Conservation (phyloP, 2,888 invertebrate species). For the Drosophila tanythrix region DNA sequence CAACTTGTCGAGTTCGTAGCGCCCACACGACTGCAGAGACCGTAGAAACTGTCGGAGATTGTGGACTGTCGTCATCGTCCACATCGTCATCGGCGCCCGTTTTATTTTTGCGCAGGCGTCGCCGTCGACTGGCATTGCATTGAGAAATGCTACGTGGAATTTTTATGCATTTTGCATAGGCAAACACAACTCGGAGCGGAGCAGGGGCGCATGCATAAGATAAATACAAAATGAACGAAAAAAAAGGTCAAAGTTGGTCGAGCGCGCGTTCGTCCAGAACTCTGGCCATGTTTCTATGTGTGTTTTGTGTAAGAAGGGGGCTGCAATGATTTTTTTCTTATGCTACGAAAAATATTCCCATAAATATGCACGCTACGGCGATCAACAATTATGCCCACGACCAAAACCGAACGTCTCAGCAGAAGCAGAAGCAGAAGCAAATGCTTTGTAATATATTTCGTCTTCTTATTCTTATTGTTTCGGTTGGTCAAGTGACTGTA, state of each 20-base stretch:
- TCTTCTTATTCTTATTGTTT: slow-evolving; percentile 82
- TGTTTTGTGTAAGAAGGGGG: slow-evolving; percentile 23
- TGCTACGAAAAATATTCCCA: slow-evolving; percentile 71
- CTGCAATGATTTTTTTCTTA: slow-evolving; percentile 66
- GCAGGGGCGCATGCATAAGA: slow-evolving; percentile 17
- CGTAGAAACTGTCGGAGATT: slow-evolving; percentile 26
- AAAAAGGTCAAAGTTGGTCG: slow-evolving; percentile 77
- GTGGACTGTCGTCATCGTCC: slow-evolving; percentile 55
- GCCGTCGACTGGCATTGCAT: slow-evolving; percentile 60
- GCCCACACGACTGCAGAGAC: slow-evolving; percentile 56
- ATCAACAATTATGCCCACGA: slow-evolving; percentile 75
- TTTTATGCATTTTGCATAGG: slow-evolving; percentile 73
- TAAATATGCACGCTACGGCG: slow-evolving; percentile 79
- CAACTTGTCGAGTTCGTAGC: slow-evolving; percentile 46
- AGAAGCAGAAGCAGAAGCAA: slow-evolving; percentile 15
- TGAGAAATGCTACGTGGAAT: slow-evolving; percentile 68
- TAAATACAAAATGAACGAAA: slow-evolving; percentile 13
- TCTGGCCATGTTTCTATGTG: slow-evolving; percentile 24
- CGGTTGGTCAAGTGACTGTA: slow-evolving; percentile 85
- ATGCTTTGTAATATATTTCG: slow-evolving; percentile 40
- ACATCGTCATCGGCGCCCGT: slow-evolving; percentile 20
- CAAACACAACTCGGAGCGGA: slow-evolving; percentile 27
- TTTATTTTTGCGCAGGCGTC: slow-evolving; percentile 45
- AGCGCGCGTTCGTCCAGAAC: slow-evolving; percentile 77
- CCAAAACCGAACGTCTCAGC: slow-evolving; percentile 60